Conservation (phyloP, 2,888 invertebrate genomes). For the Cosmia pyralina region DNA sequence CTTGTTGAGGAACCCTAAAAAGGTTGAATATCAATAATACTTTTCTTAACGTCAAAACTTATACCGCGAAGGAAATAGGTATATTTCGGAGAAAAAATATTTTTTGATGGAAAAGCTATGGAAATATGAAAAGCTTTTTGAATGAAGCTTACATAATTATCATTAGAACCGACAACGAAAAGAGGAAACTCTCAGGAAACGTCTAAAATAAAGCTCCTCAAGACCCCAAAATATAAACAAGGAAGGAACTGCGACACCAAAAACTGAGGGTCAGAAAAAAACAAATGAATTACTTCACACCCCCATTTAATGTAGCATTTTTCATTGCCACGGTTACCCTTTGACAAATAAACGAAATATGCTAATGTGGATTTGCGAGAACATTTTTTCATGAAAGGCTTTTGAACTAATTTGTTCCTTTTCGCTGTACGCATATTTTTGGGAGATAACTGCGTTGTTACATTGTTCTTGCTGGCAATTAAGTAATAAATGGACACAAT, state of each 20-base stretch:
- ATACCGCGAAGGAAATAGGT: neutral
- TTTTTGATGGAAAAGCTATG: neutral
- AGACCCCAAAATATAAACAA: neutral
- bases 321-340: slow-evolving; percentile 51
- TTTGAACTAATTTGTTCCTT: slow-evolving; percentile 51
- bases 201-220: slow-evolving; percentile 9
- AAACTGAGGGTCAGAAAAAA: slow-evolving; percentile 36
- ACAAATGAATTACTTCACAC: slow-evolving; percentile 42
- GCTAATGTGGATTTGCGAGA: slow-evolving; percentile 42
- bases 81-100: neutral
- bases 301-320: slow-evolving; percentile 48
- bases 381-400: slow-evolving; percentile 48
- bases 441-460: slow-evolving; percentile 29
- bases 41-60: neutral
- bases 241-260: slow-evolving; percentile 34
- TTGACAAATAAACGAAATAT: slow-evolving; percentile 62
- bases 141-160: neutral
- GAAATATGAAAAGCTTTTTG: neutral
- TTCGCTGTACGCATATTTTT: slow-evolving; percentile 47
- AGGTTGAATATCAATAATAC: neutral
- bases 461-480: slow-evolving; percentile 20
- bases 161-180: slow-evolving; percentile 10
- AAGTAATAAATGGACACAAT: neutral
- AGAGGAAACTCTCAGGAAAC: slow-evolving; percentile 27
- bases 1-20: no score